A percentile compares a stretch with the other conserved stretches of the same genome.
Conservation (phyloP, 2,888 invertebrate species). For the Caenorhabditis japonica region DNA sequence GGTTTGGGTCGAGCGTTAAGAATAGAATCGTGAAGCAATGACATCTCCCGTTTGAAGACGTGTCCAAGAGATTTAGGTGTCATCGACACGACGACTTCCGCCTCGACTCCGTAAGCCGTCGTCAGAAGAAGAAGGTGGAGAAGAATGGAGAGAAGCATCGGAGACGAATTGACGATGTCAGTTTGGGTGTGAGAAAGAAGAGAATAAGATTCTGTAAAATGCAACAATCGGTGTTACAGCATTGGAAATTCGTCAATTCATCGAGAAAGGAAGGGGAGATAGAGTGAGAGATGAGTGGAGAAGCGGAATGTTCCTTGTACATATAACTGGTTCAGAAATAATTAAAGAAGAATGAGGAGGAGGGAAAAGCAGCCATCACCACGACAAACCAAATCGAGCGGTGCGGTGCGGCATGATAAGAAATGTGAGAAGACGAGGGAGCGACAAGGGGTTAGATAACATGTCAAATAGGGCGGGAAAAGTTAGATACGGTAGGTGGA, state of each 20-base stretch:
- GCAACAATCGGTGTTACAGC: slow-evolving; percentile 25
- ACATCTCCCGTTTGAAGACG: slow-evolving; percentile 35
- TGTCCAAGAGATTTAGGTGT: slow-evolving; percentile 38
- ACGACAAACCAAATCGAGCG: too few species aligned
- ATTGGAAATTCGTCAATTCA: slow-evolving; percentile 22
- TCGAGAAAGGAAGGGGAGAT: slow-evolving; percentile 1
- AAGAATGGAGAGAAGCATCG: slow-evolving; percentile 27
- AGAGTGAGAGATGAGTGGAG: neutral
- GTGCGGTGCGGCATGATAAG: slow-evolving; percentile 1
- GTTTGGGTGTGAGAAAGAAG: slow-evolving; percentile 7
- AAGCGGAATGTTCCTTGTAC: neutral
- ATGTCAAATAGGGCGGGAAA: neutral
- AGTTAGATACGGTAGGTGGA: too few species aligned
- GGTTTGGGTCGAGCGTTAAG: slow-evolving; percentile 29
- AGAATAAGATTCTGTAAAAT: slow-evolving; percentile 2
- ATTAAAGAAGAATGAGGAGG: slow-evolving; percentile 6
- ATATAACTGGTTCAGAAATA: slow-evolving; percentile 41
- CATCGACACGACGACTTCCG: slow-evolving; percentile 40
- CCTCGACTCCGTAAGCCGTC: slow-evolving; percentile 25
- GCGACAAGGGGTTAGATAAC: neutral
- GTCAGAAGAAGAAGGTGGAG: slow-evolving; percentile 30
- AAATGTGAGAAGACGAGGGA: neutral
- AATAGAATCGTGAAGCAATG: slow-evolving; percentile 11
- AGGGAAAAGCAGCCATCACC: slow-evolving; percentile 41
- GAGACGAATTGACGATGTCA: slow-evolving; percentile 8